Conservation (phyloP, 2,888 invertebrate species). For the Ochropleura plecta region DNA sequence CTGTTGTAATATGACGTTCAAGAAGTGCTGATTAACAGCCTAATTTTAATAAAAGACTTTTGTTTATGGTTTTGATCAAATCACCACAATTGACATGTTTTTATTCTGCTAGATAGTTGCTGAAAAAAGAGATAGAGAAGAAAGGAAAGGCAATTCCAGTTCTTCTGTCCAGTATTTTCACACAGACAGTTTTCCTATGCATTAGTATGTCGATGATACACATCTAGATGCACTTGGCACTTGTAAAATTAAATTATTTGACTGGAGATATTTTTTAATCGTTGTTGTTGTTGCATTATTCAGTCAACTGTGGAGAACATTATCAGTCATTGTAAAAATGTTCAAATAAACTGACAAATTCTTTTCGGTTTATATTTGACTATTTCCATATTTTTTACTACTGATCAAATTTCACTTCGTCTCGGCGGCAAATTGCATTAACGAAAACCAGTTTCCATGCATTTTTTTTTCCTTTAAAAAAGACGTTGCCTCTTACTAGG, state of each 20-base stretch:
- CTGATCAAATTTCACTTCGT: not conserved
- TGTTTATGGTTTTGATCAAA: too few relatives aligned
- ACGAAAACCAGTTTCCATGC: not conserved
- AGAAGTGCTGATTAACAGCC: too few relatives aligned
- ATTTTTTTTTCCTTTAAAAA: too few relatives aligned
- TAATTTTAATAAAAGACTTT: too few relatives aligned
- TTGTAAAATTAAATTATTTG: not conserved
- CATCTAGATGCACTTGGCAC: not conserved
- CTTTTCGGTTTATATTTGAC: too few relatives aligned
- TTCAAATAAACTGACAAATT: too few relatives aligned
- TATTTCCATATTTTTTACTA: too few relatives aligned
- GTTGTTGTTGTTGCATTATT: not conserved
- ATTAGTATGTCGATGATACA: not conserved
- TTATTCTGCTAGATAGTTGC: not conserved
- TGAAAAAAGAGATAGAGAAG: not conserved
- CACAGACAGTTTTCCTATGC: not conserved
- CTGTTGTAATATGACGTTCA: too few relatives aligned
- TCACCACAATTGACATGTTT: not conserved
- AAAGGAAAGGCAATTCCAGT: not conserved
- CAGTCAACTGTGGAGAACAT: too few relatives aligned
- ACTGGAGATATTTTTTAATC: not conserved
- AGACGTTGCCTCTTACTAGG: too few relatives aligned
- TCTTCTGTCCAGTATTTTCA: not conserved
- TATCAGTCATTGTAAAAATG: too few relatives aligned
- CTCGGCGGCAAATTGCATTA: not conserved